Evolutionary conservation across 2,797 vertebrate species (phyloP).

Genomic region (Pempheris klunzingeri): DNA sequence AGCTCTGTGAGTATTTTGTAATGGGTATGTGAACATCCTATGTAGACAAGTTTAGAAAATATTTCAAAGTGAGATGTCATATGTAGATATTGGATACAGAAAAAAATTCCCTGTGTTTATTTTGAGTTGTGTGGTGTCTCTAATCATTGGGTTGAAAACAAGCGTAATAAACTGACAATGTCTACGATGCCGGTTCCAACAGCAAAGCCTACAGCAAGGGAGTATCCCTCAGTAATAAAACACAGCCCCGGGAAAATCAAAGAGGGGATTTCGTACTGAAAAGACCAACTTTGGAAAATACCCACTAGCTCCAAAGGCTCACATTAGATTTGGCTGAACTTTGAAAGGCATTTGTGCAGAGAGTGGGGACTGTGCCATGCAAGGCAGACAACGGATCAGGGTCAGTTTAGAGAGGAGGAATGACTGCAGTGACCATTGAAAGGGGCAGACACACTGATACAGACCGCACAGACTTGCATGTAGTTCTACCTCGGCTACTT

Average conservation of each 20-base stretch:
- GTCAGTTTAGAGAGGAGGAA: not conserved
- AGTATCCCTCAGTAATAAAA: constrained; percentile 59
- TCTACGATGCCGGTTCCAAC: constrained; percentile 24
- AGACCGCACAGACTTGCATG: not conserved
- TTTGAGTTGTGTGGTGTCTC: constrained; percentile 11
- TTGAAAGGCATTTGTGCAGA: constrained; percentile 3
- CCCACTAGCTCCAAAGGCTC: not conserved
- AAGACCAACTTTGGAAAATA: constrained; percentile 46
- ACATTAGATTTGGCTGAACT: constrained; percentile 34
- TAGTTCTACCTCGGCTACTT: not conserved
- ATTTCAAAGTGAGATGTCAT: constrained; percentile 31
- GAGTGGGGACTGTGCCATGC: not conserved
- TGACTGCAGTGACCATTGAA: constrained; percentile 14
- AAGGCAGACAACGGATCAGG: not conserved
- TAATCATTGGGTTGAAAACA: constrained; percentile 56
- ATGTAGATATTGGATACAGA: constrained; percentile 16
- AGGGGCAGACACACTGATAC: not conserved
- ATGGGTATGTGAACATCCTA: constrained; percentile 30
- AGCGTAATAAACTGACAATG: constrained; percentile 48
- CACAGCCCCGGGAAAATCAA: constrained; percentile 32
- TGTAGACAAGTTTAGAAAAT: constrained; percentile 7
- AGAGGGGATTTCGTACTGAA: constrained; percentile 37
- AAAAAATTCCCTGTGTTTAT: constrained; percentile 7
- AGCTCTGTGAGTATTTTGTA: constrained; percentile 25
- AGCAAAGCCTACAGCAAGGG: constrained; percentile 44